Evolutionary conservation across 2,113 vertebrate species (phyloP), one percentile per base, ranked within the genome.

Genomic region (Pseudopipra pipra): DNA sequence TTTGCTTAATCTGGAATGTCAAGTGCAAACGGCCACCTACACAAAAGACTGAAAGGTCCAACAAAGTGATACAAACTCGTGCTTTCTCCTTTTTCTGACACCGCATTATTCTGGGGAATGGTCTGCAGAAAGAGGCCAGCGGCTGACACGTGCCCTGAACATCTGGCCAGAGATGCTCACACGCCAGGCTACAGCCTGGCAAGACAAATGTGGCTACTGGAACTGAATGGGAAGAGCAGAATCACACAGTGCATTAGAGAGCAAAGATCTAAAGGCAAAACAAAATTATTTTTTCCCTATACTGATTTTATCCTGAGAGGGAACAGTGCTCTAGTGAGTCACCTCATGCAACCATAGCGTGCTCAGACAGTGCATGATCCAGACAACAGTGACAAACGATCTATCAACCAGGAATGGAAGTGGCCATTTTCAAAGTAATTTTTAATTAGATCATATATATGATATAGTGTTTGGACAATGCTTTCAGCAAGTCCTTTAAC

Each of bases 281-380:
- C 14, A 65, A 66, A 75, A 76, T 58, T 16, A 6, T 37, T 84
- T 77, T 46, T 65, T 62, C 54, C 35, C 71, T 51, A 6, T 19
- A 31, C 33, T 79, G 21, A n/a, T 55, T 82, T 54, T 88, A 62
- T 58, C 73, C 71, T 15, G 24, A 89, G 86, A 93, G 46, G n/a
- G 44, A 70, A 62, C 7, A 2, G 54, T 85, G 25, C 63, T 19
- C 55, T 94, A 73, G 81, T 1, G 10, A 94, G 30, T 63, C 87
- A 90, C 59, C 78, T 94, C 2, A 3, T 61, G 58, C 37, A 90
- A 66, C 67, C 61, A 43, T 1, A 37, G 67, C 33, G 24, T 41
- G 65, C 46, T 54, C 54, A 70, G 65, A 13, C 14, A 6, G 35
- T 30, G 14, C 31, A 35, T 3, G 2, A 54, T 37, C 66, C 12